Percentiles rank a stretch among this genome's conserved stretches.
Evolutionary conservation across 2,888 invertebrate genomes (phyloP).

Genomic region (Hedya salicella): DNA sequence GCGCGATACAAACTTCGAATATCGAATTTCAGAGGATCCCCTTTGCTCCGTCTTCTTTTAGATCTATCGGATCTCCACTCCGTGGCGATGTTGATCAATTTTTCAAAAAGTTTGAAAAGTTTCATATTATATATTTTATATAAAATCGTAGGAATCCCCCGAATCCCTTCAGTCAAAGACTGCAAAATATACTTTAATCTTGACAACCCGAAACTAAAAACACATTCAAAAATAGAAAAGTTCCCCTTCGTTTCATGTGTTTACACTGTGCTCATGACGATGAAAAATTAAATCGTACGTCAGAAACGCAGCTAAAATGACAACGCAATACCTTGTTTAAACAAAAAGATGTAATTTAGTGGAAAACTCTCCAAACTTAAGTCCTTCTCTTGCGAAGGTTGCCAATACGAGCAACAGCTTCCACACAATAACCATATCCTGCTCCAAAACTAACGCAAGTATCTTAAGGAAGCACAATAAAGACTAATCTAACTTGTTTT

Average conservation of each 20-base stretch:
- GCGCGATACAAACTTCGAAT: too few species aligned
- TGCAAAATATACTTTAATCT: constrained; percentile 46
- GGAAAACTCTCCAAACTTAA: constrained; percentile 1
- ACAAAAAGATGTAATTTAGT: background rate
- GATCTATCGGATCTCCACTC: too few species aligned
- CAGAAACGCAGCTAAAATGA: constrained; percentile 68
- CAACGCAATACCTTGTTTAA: constrained; percentile 55
- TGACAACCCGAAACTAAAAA: constrained; percentile 57
- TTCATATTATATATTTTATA: background rate
- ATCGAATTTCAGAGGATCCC: too few species aligned
- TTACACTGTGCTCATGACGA: constrained; percentile 70
- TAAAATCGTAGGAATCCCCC: background rate
- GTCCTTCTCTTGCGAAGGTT: background rate
- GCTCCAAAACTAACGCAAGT: constrained; percentile 46
- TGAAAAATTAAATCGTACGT: constrained; percentile 80
- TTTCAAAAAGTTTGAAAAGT: too few species aligned
- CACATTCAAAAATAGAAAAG: constrained; percentile 64
- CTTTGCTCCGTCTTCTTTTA: too few species aligned
- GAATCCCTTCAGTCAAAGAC: background rate
- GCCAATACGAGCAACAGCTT: constrained; percentile 65
- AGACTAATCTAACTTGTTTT: constrained; percentile 26
- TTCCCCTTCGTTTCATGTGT: constrained; percentile 65
- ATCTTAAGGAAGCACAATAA: constrained; percentile 39
- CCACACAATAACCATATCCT: constrained; percentile 24
- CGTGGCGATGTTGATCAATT: too few species aligned